Base-by-base conservation (phyloP, 2,113 vertebrate genomes). In the Machaerirhynchus nigripectus region DNA sequence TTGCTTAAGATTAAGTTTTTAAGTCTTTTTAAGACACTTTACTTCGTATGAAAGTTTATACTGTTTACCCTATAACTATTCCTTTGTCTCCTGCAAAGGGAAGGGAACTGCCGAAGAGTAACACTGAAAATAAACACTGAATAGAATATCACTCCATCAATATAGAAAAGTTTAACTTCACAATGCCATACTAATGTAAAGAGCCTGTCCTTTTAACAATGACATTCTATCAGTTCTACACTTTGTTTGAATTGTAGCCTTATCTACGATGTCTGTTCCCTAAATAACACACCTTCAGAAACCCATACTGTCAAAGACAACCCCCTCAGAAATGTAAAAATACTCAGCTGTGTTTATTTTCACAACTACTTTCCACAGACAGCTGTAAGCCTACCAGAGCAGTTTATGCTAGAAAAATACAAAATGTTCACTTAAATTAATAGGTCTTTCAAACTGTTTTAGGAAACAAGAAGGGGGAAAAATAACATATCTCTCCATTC, bases 221-320 rank as follows among this genome's bases (percentile, higher is more conserved):
- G 35, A 21, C 24, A 60, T 75, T 21, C 19, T 39, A 28, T 31
- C 42, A 53, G 18, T 37, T 64, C 37, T 3, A 69, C 28, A 40
- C 42, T 75, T 57, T 49, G 56, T 67, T 67, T 35, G 44, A 84
- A 46, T 6, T 37, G 24, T 24, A 75, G 42, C 10, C 28, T 80
- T 28, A 46, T 49, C 39, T 44, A 83, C 39, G 61, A 69, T 19
- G 56, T 57, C 53, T 52, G 20, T 57, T 76, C 35, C 35, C 15
- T 35, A 76, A 64, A 56, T 40, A 73, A 68, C 0, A 0, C 0
- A 3, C 10, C 52, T 63, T 55, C 5, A 75, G 39, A 78, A 63
- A 59, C 19, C 19, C 75, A 55, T 9, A 28, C 8, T 23, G 30
- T 46, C 37, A 64, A 63, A 90, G 39, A 47, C 28, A 90, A 46